Base-by-base conservation (phyloP, 2,888 invertebrate genomes). In the Tineola bisselliella region DNA sequence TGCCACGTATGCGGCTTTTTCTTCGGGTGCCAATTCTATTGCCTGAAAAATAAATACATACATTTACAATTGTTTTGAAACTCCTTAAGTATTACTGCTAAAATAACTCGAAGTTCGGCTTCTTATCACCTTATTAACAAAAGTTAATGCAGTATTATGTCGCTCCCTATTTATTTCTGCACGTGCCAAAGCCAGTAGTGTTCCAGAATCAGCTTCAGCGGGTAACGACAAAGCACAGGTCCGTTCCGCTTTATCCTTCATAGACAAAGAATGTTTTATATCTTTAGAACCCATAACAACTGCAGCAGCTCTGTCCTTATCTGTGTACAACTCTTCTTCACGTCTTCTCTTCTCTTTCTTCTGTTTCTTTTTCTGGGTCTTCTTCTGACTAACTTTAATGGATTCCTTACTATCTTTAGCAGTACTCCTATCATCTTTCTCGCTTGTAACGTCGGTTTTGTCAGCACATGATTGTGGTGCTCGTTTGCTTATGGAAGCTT, bases 261-360 rank as follows among this genome's bases (percentile, higher is more conserved):
- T 86, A 71, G 91, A 93, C 64, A 95, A 79, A 38, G 94, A 94
- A 66, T 93, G 92, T 71, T 96, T 96, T 64, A 96, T 96, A 72
- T 96, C 96, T 64, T 90, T 91, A n/a, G 91, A 92, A 0, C 94
- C 94, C 89, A 94, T 90, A 70, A 94, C 93, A 13, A 95, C 95
- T 0, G 96, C 95, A 0, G 96, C 96, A 0, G 96, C 96, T 6
- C 96, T 88, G 74, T 96, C 96, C 71, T 96, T 96, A 74, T 96
- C 96, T 17, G 95, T 96, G 70, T 95, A 96, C 18, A 94, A 79
- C 71, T 96, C 96, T 67, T 95, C 94, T 64, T 87, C 81, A 5
- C 83, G 72, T 43, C 76, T 69, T 44, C 84, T 70, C 62, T 77
- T 74, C 61, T 86, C 84, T 1, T 84, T 77, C 63, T 83, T 84